phyloP scores from a whole-genome alignment of 2,888 invertebrate species.

The Morpho helenor region DNA sequence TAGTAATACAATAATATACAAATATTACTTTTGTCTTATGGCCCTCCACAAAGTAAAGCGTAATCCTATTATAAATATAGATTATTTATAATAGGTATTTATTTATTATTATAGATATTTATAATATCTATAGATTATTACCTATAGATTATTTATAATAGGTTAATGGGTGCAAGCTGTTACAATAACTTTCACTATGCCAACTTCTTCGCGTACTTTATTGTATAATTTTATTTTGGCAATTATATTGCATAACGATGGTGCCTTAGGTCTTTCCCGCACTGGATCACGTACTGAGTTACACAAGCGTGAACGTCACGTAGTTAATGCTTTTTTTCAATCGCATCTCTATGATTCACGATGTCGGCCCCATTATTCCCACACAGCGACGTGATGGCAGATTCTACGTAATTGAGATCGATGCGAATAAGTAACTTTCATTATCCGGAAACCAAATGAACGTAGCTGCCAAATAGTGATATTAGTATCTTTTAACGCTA shows the following conservation, averaged over 20 bases:
- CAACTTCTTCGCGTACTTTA: slow-evolving; percentile 43
- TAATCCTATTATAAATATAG: no score
- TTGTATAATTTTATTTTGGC: slow-evolving; percentile 62
- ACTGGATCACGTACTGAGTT: slow-evolving; percentile 71
- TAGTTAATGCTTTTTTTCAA: slow-evolving; percentile 48
- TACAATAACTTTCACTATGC: slow-evolving; percentile 61
- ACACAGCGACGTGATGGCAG: slow-evolving; percentile 39
- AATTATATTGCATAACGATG: slow-evolving; percentile 69
- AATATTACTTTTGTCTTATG: no score
- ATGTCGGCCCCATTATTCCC: slow-evolving; percentile 39
- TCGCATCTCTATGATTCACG: slow-evolving; percentile 57
- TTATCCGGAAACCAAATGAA: slow-evolving; percentile 39
- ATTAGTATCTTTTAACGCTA: slow-evolving; percentile 46
- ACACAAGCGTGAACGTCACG: slow-evolving; percentile 66
- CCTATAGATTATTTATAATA: not conserved
- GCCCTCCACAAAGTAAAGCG: no score
- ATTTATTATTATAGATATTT: no score
- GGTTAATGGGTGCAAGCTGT: slow-evolving; percentile 10
- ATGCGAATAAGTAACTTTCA: slow-evolving; percentile 57
- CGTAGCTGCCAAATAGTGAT: slow-evolving; percentile 50
- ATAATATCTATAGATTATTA: no score
- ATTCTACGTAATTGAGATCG: slow-evolving; percentile 50
- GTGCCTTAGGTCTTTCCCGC: slow-evolving; percentile 49
- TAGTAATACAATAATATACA: no score
- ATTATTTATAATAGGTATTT: slow-evolving; percentile 2